phyloP scores from a whole-genome alignment of 2,888 invertebrate genomes.

The Hydrotaea cyrtoneurina region DNA sequence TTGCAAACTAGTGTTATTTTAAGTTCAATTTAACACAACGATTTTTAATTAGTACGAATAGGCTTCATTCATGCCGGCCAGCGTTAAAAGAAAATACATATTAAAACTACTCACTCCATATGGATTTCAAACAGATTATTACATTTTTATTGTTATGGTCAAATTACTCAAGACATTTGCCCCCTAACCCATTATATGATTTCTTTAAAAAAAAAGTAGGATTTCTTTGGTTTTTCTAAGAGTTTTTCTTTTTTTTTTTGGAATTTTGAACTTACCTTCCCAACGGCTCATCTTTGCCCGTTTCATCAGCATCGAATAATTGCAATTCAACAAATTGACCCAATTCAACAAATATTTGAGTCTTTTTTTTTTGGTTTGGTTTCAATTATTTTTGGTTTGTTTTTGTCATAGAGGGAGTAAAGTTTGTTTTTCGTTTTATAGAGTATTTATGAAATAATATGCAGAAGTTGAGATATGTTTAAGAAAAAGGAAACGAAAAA shows the following conservation, averaged over 20 bases:
- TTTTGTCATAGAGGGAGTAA: constrained; percentile 45
- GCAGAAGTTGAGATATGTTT: constrained; percentile 41
- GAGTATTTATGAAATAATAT: constrained; percentile 38
- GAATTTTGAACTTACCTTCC: constrained; percentile 87
- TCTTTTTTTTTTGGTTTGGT: constrained; percentile 73
- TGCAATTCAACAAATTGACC: constrained; percentile 83
- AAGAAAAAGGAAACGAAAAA: constrained; percentile 44
- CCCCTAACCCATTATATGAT: not conserved
- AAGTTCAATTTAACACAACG: not conserved
- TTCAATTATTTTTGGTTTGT: constrained; percentile 31
- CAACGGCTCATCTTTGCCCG: constrained; percentile 93
- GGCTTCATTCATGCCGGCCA: constrained; percentile 13
- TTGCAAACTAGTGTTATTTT: too few species aligned
- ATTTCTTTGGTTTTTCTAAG: not conserved
- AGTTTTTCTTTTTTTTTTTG: not conserved
- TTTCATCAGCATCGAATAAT: constrained; percentile 94
- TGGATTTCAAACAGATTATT: not conserved
- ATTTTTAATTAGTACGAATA: not conserved
- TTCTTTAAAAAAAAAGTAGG: not conserved
- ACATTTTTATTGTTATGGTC: not conserved
- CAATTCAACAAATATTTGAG: constrained; percentile 79
- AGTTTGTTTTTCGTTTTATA: constrained; percentile 53
- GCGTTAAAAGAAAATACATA: not conserved
- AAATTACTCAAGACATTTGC: constrained; percentile 37
- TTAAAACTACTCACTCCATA: constrained; percentile 50